A percentile compares a stretch with the other conserved stretches of the same genome.
Evolutionary conservation across 2,888 invertebrate genomes (phyloP).

Genomic region (Drosophila diplacantha): DNA sequence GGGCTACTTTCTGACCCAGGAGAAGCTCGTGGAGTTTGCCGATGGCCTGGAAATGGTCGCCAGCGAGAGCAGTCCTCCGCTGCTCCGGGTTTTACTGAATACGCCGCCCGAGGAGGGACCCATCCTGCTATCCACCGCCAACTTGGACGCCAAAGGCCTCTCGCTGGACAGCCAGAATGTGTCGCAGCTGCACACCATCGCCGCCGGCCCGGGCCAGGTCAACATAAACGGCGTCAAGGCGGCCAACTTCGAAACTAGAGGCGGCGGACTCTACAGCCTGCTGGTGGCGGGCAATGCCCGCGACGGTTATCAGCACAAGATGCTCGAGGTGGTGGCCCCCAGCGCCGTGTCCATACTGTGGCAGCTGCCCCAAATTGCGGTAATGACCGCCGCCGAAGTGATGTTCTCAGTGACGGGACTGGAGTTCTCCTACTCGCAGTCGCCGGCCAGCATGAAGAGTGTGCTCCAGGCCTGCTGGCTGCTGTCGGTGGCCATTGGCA

Average conservation of each 20-base stretch:
- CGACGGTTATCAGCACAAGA: conserved; percentile 67
- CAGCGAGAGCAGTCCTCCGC: conserved; percentile 74
- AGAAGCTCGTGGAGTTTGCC: conserved; percentile 58
- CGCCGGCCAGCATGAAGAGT: conserved; percentile 95
- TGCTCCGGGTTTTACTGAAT: conserved; percentile 74
- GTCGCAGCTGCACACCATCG: conserved; percentile 55
- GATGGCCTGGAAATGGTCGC: conserved; percentile 64
- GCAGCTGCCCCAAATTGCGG: conserved; percentile 93
- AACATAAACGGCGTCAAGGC: conserved; percentile 51
- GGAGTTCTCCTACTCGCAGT: conserved; percentile 96
- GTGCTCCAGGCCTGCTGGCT: conserved; percentile 95
- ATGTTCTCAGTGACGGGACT: conserved; percentile 97
- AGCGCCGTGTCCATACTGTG: conserved; percentile 87
- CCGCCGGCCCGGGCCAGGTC: conserved; percentile 54
- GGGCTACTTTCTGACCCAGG: conserved; percentile 70
- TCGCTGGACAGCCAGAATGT: conserved; percentile 47
- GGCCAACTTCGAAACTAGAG: conserved; percentile 76
- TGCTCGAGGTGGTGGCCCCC: conserved; percentile 79
- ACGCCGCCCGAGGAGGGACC: conserved; percentile 53
- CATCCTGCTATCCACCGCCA: conserved; percentile 46
- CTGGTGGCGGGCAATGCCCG: conserved; percentile 77
- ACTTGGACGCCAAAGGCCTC: conserved; percentile 13
- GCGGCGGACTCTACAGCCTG: conserved; percentile 84
- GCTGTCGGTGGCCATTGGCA: conserved; percentile 94
- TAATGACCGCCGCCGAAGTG: conserved; percentile 95